These are phyloP conservation scores for Crambe crambe DNA, from an alignment of 37 sponge, comb jelly and placozoan species.

Conservation along the genomic window DNA sequence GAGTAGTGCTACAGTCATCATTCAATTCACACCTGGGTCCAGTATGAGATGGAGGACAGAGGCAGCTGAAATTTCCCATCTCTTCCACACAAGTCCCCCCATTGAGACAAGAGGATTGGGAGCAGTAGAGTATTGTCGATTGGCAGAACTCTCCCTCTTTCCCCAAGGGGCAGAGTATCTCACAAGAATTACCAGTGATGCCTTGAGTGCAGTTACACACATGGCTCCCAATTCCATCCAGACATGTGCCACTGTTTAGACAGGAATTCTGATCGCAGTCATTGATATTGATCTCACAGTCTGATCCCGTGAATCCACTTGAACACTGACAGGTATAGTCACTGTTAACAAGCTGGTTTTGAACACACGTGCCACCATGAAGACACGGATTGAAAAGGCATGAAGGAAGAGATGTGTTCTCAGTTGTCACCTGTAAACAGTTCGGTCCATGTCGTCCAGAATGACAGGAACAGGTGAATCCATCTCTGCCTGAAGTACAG, in stretches of 20 bases:
- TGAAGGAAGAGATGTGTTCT: too few species aligned
- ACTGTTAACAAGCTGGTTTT: too few species aligned
- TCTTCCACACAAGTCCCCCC: slow-evolving; percentile 53
- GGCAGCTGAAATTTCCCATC: slow-evolving; percentile 13
- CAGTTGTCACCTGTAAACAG: too few species aligned
- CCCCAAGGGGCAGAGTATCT: slow-evolving; percentile 35
- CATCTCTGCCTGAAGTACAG: slow-evolving; percentile 54
- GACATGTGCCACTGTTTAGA: slow-evolving; percentile 48
- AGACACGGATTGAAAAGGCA: too few species aligned
- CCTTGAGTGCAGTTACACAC: slow-evolving; percentile 49
- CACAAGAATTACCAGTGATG: slow-evolving; percentile 50
- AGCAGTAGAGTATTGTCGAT: slow-evolving; percentile 27
- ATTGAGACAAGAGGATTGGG: slow-evolving; percentile 31
- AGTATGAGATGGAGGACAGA: slow-evolving; percentile 38
- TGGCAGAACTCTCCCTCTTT: slow-evolving; percentile 47
- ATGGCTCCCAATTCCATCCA: slow-evolving; percentile 50
- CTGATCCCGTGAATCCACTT: slow-evolving; percentile 54
- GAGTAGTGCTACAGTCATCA: slow-evolving; percentile 11
- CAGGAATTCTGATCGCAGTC: slow-evolving; percentile 52
- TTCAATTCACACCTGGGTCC: slow-evolving; percentile 45
- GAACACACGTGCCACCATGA: too few species aligned
- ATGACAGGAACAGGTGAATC: slow-evolving; percentile 66
- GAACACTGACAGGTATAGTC: slow-evolving; percentile 48
- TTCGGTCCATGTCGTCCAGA: too few species aligned
- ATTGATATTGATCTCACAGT: slow-evolving; percentile 53